Evolutionary conservation across 2,888 invertebrate genomes (phyloP).

Genomic region (Sisyra nigra): DNA sequence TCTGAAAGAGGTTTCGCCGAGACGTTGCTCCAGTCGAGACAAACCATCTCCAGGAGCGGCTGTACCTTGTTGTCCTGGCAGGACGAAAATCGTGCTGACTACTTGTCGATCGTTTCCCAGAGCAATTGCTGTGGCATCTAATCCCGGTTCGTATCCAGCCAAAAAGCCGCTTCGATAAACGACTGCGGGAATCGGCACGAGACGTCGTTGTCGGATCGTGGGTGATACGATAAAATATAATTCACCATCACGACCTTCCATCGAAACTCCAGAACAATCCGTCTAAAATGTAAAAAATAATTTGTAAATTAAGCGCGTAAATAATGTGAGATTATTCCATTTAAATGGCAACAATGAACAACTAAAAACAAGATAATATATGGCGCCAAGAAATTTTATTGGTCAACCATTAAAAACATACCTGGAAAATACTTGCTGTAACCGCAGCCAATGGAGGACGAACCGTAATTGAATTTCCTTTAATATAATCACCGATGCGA

Average conservation of each 20-base stretch:
- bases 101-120: conserved; percentile 53
- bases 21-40: conserved; percentile 51
- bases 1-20: conserved; percentile 47
- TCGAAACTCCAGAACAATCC: conserved; percentile 58
- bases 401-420: conserved; percentile 21
- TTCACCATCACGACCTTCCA: conserved; percentile 66
- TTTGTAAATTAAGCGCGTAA: neutral
- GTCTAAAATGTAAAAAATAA: conserved; percentile 36
- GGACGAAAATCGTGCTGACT: conserved; percentile 62
- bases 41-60: conserved; percentile 65
- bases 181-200: conserved; percentile 71
- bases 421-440: conserved; percentile 67
- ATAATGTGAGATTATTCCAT: neutral
- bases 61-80: conserved; percentile 70
- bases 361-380: too few relatives aligned
- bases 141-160: conserved; percentile 69
- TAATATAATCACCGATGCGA: conserved; percentile 58
- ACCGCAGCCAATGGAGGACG: conserved; percentile 66
- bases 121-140: conserved; percentile 72
- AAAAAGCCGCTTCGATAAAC: conserved; percentile 61
- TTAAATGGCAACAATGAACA: too few relatives aligned
- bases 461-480: conserved; percentile 52
- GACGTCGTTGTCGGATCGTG: conserved; percentile 57
- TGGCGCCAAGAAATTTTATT: too few relatives aligned
- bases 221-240: conserved; percentile 75